Conservation (phyloP, 2,113 vertebrate species). For the Choloepus hoffmanni region DNA sequence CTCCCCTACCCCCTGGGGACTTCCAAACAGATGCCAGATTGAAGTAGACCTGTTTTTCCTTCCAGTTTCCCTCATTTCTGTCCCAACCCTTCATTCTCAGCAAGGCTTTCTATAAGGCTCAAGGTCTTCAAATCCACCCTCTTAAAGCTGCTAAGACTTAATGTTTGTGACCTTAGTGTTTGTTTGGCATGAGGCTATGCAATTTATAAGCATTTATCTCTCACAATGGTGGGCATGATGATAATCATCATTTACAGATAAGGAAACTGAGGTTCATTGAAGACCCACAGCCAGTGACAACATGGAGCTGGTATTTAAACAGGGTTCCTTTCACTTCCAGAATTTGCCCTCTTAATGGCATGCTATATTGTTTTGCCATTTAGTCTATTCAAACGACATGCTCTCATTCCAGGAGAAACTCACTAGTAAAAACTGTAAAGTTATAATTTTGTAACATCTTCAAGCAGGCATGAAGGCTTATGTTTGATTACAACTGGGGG, state of each 20-base stretch:
- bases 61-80: conserved; percentile 65
- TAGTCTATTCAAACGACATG: background rate
- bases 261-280: background rate
- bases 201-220: background rate
- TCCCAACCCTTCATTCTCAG: conserved; percentile 47
- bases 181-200: background rate
- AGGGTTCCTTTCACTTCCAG: fast-evolving
- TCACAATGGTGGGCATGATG: background rate
- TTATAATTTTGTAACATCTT: conserved; percentile 25
- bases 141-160: background rate
- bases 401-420: background rate
- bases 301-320: background rate
- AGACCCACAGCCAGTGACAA: background rate
- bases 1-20: conserved; percentile 27
- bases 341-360: background rate
- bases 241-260: background rate
- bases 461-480: background rate
- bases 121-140: background rate
- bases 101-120: conserved; percentile 30
- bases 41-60: conserved; percentile 66
- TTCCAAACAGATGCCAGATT: conserved; percentile 65
- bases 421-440: background rate
- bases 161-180: background rate
- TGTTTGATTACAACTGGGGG: background rate
- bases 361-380: background rate